These are phyloP conservation scores for Chondrosia reniformis DNA, from an alignment of 37 sponge, comb jelly and placozoan species.

Conservation along the genomic window DNA sequence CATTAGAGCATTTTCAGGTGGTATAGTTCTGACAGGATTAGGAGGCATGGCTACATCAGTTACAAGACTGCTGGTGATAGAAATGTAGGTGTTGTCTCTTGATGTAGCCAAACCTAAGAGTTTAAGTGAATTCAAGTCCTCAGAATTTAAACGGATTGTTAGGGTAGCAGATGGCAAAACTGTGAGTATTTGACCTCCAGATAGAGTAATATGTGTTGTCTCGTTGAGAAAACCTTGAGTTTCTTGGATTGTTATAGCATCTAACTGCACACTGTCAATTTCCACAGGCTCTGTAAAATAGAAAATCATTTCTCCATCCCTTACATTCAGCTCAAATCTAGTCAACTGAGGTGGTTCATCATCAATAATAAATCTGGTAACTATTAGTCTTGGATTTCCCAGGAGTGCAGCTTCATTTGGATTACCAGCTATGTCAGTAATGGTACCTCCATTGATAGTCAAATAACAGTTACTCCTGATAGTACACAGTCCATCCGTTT, in stretches of 20 bases:
- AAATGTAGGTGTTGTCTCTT: constrained; percentile 51
- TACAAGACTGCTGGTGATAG: constrained; percentile 35
- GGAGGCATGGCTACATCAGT: constrained; percentile 62
- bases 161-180: constrained; percentile 22
- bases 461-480: constrained; percentile 78
- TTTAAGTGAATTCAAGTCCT: constrained; percentile 70
- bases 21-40: constrained; percentile 37
- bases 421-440: constrained; percentile 60
- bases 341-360: constrained; percentile 42
- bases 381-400: constrained; percentile 58
- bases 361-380: constrained; percentile 42
- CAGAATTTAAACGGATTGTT: constrained; percentile 23
- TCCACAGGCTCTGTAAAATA: constrained; percentile 83
- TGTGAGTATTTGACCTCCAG: constrained; percentile 32
- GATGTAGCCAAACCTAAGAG: constrained; percentile 27
- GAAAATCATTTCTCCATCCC: constrained; percentile 50
- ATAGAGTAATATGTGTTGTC: constrained; percentile 35
- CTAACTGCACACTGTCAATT: constrained; percentile 32
- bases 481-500: constrained; percentile 51
- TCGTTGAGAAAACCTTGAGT: constrained; percentile 34
- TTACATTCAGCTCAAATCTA: constrained; percentile 68
- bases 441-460: constrained; percentile 32
- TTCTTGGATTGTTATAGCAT: constrained; percentile 67
- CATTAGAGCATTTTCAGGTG: constrained; percentile 33
- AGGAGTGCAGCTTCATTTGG: constrained; percentile 22